phyloP scores from a whole-genome alignment of 2,888 invertebrate genomes.

The Stenodema calcarata region DNA sequence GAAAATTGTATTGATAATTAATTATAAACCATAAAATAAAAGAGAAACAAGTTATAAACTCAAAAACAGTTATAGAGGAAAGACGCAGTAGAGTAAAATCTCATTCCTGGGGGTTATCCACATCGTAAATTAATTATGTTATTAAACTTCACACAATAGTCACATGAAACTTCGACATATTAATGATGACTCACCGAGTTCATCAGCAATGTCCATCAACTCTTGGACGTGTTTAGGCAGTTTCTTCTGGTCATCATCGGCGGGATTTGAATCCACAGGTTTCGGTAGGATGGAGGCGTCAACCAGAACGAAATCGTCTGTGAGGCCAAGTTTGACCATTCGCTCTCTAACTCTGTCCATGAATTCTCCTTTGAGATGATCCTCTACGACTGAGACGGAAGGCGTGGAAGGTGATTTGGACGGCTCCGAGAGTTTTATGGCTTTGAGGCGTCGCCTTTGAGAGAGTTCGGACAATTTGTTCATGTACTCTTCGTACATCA shows the following conservation, averaged over 20 bases:
- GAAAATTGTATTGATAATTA: neutral
- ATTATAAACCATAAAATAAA: neutral
- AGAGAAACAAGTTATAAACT: neutral
- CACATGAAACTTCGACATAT: neutral
- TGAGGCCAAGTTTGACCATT: constrained; percentile 72
- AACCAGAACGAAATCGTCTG: constrained; percentile 58
- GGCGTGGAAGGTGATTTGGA: constrained; percentile 55
- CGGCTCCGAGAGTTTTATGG: constrained; percentile 77
- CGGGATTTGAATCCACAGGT: constrained; percentile 66
- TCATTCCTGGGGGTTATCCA: neutral
- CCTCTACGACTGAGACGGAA: constrained; percentile 56
- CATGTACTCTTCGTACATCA: constrained; percentile 86
- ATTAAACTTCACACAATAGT: neutral
- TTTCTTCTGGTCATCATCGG: constrained; percentile 64
- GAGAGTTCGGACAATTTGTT: constrained; percentile 78
- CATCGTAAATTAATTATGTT: neutral
- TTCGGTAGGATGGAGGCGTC: constrained; percentile 51
- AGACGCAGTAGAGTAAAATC: neutral
- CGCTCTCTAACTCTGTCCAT: constrained; percentile 77
- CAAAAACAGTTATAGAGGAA: neutral
- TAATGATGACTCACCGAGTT: constrained; percentile 55
- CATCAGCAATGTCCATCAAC: constrained; percentile 69
- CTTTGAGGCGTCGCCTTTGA: constrained; percentile 78
- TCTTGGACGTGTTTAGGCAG: constrained; percentile 81
- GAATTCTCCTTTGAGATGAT: constrained; percentile 68